Base-by-base conservation (phyloP, 2,797 vertebrate species). In the Sebastes trivittatus region DNA sequence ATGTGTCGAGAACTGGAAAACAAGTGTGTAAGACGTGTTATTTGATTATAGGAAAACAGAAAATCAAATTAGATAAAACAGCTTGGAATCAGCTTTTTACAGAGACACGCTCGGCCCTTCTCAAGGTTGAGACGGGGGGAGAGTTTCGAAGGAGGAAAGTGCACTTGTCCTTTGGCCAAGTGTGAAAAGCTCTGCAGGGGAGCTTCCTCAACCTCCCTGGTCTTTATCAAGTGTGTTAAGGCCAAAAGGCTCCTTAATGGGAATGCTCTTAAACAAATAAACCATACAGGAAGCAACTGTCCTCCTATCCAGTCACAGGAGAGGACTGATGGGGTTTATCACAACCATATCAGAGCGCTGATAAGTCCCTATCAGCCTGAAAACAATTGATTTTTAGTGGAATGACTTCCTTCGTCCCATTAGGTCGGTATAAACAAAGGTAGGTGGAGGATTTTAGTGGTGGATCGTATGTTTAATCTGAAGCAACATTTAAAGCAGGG, bases 111-210 rank as follows among this genome's bases (percentile, higher is more conserved):
- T 32, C 1, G 0, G 2, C 68, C 52, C 29, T 70, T 69, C 68
- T 89, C 81, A 75, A 86, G 92, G 89, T 90, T 90, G 88, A 86
- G 61, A 54, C 18, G 7, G 52, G 68, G 82, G 82, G 42, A 30
- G 36, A 29, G 36, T 70, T 77, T 69, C 5, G 58, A 63, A 30
- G 49, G 58, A 84, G 79, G 46, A 91, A 89, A 90, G 87, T 94
- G 91, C 92, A 92, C 91, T 95, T 94, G 93, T 93, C 87, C 92
- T 90, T 87, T 92, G 88, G 84, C 87, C 92, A 95, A 77, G 89
- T 94, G 94, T 94, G 94, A 96, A 96, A 94, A 91, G 87, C 94
- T 88, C 94, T 38, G 85, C 92, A 91, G 95, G 95, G 94, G 93
- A 86, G 94, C 95, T 95, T 95, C 94, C 94, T 95, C 73, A 11